phyloP scores from a whole-genome alignment of 35 echinoderm and acorn worm species.

The Nesometra sesokonis region DNA sequence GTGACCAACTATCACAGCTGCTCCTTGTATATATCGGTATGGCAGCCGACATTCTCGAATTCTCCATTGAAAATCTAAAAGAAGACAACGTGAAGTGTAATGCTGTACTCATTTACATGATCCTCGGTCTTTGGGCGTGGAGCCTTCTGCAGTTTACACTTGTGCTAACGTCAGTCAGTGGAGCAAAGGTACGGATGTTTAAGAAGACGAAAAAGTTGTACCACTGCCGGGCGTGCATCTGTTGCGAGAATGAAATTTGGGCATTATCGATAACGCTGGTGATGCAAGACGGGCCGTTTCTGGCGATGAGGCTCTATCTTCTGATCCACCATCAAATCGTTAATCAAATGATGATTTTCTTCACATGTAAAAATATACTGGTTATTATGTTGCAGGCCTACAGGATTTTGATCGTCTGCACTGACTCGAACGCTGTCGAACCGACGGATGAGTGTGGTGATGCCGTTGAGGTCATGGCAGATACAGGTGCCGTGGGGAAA shows the following conservation, averaged over 20 bases:
- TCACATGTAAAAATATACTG: slow-evolving; percentile 72
- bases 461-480: neutral
- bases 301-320: slow-evolving; percentile 72
- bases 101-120: slow-evolving; percentile 40
- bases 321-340: slow-evolving; percentile 45
- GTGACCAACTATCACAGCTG: slow-evolving; percentile 93
- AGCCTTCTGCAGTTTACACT: slow-evolving; percentile 85
- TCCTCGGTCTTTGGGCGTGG: slow-evolving; percentile 66
- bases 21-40: slow-evolving; percentile 96
- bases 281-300: slow-evolving; percentile 78
- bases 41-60: slow-evolving; percentile 93
- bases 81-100: slow-evolving; percentile 63
- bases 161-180: slow-evolving; percentile 55
- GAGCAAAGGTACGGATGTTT: slow-evolving; percentile 17
- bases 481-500: neutral
- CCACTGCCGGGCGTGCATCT: slow-evolving; percentile 29
- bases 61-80: slow-evolving; percentile 85
- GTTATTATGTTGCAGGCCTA: slow-evolving; percentile 65
- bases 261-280: slow-evolving; percentile 45
- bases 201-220: neutral
- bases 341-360: slow-evolving; percentile 89
- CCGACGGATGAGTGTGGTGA: neutral
- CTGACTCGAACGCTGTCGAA: neutral
- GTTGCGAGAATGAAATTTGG: slow-evolving; percentile 68
- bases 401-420: slow-evolving; percentile 41